A percentile compares a stretch with the other conserved stretches of the same genome.
phyloP scores from a whole-genome alignment of 2,797 vertebrate species.

The Onychomys torridus region DNA sequence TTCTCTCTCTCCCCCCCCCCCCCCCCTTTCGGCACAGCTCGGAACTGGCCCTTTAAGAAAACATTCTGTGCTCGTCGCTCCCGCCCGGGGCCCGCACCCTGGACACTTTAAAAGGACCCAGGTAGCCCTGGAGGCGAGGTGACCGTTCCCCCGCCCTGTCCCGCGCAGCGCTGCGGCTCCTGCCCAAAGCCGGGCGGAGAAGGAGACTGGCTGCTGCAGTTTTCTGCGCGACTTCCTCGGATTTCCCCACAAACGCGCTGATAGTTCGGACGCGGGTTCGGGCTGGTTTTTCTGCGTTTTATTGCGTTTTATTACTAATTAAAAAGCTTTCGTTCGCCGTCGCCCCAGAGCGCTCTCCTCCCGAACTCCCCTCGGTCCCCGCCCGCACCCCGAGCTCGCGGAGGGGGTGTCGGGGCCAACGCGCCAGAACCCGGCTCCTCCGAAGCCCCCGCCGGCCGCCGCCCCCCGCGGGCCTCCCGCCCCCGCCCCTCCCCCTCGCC shows the following conservation, averaged over 20 bases:
- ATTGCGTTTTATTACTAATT: constrained; percentile 23
- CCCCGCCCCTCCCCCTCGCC: constrained; percentile 63
- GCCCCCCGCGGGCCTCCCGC: constrained; percentile 39
- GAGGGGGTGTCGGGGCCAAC: not conserved
- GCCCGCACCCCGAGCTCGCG: not conserved
- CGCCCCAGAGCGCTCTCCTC: constrained; percentile 10
- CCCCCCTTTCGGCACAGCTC: constrained; percentile 86
- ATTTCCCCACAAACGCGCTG: not conserved
- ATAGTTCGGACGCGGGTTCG: constrained; percentile 60
- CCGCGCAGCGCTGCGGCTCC: constrained; percentile 15
- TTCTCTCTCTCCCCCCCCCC: constrained; percentile 93
- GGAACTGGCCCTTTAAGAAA: constrained; percentile 93
- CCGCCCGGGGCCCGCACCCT: constrained; percentile 82
- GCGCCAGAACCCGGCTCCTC: constrained; percentile 73
- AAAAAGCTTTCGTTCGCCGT: constrained; percentile 41
- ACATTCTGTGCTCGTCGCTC: constrained; percentile 71
- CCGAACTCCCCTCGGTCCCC: not conserved
- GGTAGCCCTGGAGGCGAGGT: constrained; percentile 79
- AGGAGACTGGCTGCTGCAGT: constrained; percentile 29
- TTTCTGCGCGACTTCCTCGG: constrained; percentile 3
- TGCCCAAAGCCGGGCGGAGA: constrained; percentile 14
- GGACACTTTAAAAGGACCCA: constrained; percentile 84
- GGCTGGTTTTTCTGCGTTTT: constrained; percentile 18
- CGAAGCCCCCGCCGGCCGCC: constrained; percentile 68
- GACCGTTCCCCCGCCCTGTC: constrained; percentile 64